Evolutionary conservation across 1,140 invertebrate species (phyloP).

Genomic region (Ooceraea biroi): DNA sequence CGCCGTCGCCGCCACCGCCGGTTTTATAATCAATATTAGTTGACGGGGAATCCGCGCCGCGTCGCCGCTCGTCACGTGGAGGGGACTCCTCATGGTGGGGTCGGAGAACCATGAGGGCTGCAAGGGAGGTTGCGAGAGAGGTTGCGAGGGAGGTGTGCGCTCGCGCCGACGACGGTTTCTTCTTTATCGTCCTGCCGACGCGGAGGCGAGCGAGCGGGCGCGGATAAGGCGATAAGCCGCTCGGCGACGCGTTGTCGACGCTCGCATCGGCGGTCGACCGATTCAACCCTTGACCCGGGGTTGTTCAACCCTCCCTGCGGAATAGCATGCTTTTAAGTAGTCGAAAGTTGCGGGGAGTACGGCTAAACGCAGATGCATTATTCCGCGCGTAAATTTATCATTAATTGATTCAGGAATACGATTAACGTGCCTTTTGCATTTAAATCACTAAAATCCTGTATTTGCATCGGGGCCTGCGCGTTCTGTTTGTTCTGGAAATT

Average conservation of each 20-base stretch:
- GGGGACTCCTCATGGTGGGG: neutral
- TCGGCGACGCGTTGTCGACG: neutral
- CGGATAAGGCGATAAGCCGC: constrained; percentile 48
- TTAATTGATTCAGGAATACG: neutral
- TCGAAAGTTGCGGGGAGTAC: neutral
- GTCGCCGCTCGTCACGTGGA: constrained; percentile 71
- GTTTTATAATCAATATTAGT: constrained; percentile 84
- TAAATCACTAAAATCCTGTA: neutral
- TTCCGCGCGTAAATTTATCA: neutral
- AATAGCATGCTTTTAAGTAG: neutral
- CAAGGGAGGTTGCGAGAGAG: neutral
- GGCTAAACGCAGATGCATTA: neutral
- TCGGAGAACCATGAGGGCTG: constrained; percentile 17
- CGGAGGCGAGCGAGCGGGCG: constrained; percentile 3
- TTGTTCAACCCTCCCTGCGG: constrained; percentile 19
- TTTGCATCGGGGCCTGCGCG: neutral
- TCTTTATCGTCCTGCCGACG: constrained; percentile 44
- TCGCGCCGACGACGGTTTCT: constrained; percentile 30
- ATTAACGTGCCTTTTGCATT: neutral
- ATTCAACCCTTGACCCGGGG: constrained; percentile 27
- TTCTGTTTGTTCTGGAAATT: neutral
- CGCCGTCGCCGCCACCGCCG: constrained; percentile 49
- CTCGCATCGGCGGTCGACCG: constrained; percentile 29
- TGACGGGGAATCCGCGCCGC: constrained; percentile 75
- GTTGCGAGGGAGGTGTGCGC: constrained; percentile 5